Evolutionary conservation across 2,888 invertebrate species (phyloP).

Genomic region (Ferdinandea cuprea): DNA sequence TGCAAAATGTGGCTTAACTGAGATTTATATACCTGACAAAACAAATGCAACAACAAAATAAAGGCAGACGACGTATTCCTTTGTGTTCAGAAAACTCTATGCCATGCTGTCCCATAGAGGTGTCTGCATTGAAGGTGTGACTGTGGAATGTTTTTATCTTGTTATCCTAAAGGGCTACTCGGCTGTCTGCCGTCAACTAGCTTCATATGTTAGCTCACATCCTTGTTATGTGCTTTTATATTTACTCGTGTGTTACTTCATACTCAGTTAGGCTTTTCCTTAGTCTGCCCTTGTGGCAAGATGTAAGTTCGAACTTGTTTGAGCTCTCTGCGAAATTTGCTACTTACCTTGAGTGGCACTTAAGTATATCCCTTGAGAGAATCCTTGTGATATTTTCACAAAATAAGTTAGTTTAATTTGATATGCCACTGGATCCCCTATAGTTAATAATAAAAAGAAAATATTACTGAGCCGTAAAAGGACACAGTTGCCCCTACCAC

Average conservation of each 20-base stretch:
- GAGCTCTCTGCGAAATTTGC: constrained; percentile 41
- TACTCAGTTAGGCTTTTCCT: too few relatives aligned
- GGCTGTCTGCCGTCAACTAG: neutral
- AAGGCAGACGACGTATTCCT: too few relatives aligned
- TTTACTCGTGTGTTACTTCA: neutral
- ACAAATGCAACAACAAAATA: too few relatives aligned
- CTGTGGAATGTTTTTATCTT: constrained; percentile 50
- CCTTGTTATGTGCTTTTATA: neutral
- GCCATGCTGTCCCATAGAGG: constrained; percentile 16
- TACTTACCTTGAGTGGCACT: constrained; percentile 29
- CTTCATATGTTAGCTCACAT: constrained; percentile 10
- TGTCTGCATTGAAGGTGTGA: constrained; percentile 15
- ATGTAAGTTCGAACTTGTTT: constrained; percentile 20
- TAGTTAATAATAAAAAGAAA: neutral
- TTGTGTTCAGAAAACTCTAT: too few relatives aligned
- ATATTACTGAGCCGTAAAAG: too few relatives aligned
- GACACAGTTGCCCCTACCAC: too few relatives aligned
- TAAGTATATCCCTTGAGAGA: constrained; percentile 1
- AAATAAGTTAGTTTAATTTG: constrained; percentile 3
- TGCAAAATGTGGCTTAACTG: too few relatives aligned
- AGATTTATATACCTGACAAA: too few relatives aligned
- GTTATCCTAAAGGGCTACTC: constrained; percentile 13
- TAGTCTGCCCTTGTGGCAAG: constrained; percentile 1
- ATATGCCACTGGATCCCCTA: neutral
- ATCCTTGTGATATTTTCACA: constrained; percentile 4